A percentile compares a stretch with the other conserved stretches of the same genome.
Evolutionary conservation across 2,113 vertebrate genomes (phyloP).

Genomic region (Ceyx margarethae): DNA sequence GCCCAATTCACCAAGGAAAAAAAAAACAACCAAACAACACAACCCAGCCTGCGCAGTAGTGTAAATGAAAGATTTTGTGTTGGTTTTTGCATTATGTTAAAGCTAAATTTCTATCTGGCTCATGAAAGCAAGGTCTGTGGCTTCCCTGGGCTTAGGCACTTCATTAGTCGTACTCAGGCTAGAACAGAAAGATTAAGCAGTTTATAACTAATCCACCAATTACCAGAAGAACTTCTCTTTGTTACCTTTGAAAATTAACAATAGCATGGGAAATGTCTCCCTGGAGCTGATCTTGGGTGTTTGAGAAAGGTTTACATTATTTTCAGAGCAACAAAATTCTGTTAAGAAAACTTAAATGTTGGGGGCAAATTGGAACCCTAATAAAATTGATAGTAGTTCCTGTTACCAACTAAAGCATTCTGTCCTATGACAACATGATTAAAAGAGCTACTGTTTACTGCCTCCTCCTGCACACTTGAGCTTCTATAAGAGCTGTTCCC

Average conservation of each 20-base stretch:
- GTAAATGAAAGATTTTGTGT: accelerated
- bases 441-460: not conserved
- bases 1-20: not conserved
- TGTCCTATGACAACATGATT: not conserved
- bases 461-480: not conserved
- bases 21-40: too few relatives aligned
- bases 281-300: not conserved
- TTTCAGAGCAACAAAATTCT: not conserved
- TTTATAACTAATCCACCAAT: not conserved
- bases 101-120: not conserved
- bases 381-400: not conserved
- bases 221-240: not conserved
- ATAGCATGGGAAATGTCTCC: not conserved
- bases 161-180: not conserved
- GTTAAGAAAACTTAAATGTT: not conserved
- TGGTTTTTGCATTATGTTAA: not conserved
- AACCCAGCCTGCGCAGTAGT: not conserved
- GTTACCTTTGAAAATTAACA: not conserved
- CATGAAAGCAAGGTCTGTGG: accelerated
- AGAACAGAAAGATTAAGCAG: not conserved
- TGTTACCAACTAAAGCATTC: not conserved
- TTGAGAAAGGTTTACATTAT: not conserved
- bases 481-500: not conserved
- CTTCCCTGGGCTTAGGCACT: not conserved
- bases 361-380: not conserved